Evolutionary conservation across 2,888 invertebrate genomes (phyloP).

Genomic region (Drosophila picticornis): DNA sequence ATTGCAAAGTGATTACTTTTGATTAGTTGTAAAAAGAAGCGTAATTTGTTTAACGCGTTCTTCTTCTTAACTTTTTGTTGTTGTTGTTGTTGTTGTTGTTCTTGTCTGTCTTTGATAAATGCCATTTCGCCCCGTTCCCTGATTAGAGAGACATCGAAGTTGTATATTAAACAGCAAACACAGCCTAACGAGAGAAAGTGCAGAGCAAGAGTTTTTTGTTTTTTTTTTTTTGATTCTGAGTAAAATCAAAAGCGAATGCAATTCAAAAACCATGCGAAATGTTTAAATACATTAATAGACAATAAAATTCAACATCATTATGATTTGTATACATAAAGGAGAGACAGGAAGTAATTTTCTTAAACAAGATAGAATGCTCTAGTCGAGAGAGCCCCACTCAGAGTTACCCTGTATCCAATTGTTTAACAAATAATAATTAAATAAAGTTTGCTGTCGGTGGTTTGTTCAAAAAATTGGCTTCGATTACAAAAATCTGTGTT

Average conservation of each 20-base stretch:
- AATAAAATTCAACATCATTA: background rate
- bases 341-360: too few species aligned
- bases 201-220: conserved; percentile 7
- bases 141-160: conserved; percentile 68
- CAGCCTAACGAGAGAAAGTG: conserved; percentile 58
- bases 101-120: conserved; percentile 71
- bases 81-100: conserved; percentile 12
- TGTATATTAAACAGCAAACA: conserved; percentile 39
- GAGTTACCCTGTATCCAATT: background rate
- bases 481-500: too few species aligned
- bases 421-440: background rate
- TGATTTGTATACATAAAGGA: too few species aligned
- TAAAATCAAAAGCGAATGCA: conserved; percentile 9
- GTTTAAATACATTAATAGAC: background rate
- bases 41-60: conserved; percentile 73
- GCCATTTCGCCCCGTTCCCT: conserved; percentile 65
- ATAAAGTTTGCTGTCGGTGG: background rate
- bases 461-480: too few species aligned
- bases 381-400: background rate
- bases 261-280: background rate
- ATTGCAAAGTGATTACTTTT: conserved; percentile 82
- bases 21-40: conserved; percentile 80
- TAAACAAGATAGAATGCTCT: background rate
- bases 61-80: background rate
- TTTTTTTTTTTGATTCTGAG: background rate